Conservation (phyloP, 2,797 vertebrate species). For the Premnoplex brunnescens region DNA sequence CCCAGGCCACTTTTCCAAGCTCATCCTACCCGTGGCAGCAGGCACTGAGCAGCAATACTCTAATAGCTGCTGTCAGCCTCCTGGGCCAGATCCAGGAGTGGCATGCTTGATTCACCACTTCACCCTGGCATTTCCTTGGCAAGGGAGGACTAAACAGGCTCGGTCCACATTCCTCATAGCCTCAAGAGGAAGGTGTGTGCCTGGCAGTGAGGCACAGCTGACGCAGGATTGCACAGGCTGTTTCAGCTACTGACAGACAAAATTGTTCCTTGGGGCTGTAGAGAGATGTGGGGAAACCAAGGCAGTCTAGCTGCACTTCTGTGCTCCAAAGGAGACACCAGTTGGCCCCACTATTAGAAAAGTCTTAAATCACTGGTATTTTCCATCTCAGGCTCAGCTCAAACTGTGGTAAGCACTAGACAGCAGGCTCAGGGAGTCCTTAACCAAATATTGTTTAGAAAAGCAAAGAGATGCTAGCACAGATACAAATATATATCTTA, state of each 20-base stretch:
- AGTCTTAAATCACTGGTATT: neutral
- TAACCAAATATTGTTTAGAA: neutral
- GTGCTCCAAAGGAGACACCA: neutral
- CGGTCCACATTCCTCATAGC: neutral
- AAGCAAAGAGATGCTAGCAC: neutral
- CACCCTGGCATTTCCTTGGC: neutral
- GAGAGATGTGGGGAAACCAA: neutral
- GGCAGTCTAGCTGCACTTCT: neutral
- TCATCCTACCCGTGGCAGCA: neutral
- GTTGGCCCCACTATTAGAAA: neutral
- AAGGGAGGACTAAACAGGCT: neutral
- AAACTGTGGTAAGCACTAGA: neutral
- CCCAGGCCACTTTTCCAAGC: neutral
- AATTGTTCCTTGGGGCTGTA: neutral
- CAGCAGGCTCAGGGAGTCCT: neutral
- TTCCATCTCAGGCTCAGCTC: neutral
- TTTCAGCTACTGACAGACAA: neutral
- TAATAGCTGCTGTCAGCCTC: neutral
- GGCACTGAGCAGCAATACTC: neutral
- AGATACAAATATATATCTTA: neutral
- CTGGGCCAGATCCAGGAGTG: neutral
- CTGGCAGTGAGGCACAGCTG: neutral
- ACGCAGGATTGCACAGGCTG: accelerated
- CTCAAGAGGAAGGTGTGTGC: neutral
- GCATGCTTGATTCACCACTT: neutral